A percentile compares a stretch with the other conserved stretches of the same genome.
phyloP scores from a whole-genome alignment of 2,888 invertebrate species.

The Polydrusus cervinus region DNA sequence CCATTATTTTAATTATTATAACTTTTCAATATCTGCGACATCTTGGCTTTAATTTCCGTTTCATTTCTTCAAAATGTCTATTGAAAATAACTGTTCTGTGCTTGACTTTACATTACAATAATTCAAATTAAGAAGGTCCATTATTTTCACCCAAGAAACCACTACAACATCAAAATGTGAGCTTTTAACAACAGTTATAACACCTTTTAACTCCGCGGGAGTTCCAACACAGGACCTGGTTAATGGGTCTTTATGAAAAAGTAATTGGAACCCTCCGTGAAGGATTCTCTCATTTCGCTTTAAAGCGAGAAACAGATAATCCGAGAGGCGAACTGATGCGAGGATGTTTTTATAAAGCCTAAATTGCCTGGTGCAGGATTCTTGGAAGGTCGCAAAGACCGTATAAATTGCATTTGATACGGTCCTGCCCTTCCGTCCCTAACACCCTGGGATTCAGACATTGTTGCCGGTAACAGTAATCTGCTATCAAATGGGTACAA shows the following conservation, averaged over 20 bases:
- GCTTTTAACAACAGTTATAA: conserved; percentile 42
- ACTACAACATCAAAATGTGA: conserved; percentile 36
- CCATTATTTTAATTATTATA: too few species aligned
- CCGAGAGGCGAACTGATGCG: conserved; percentile 6
- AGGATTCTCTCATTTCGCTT: conserved; percentile 9
- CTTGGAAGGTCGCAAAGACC: conserved; percentile 44
- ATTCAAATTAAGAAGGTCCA: conserved; percentile 13
- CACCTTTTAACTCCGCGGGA: conserved; percentile 37
- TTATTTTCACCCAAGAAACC: conserved; percentile 30
- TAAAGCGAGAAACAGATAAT: conserved; percentile 5
- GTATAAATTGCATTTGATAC: conserved; percentile 42
- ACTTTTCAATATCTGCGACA: too few species aligned
- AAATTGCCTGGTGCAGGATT: conserved; percentile 38
- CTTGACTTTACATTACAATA: background rate
- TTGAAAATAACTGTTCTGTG: background rate
- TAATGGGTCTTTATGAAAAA: conserved; percentile 25
- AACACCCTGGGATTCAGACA: conserved; percentile 18
- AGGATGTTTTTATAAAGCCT: conserved; percentile 29
- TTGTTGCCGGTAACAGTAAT: conserved; percentile 27
- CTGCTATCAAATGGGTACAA: background rate
- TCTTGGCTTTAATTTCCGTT: too few species aligned
- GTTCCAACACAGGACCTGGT: conserved; percentile 25
- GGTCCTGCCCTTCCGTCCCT: conserved; percentile 42
- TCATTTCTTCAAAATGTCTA: too few species aligned
- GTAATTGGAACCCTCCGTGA: conserved; percentile 8